Evolutionary conservation across 2,113 vertebrate species (phyloP).

Genomic region (Irena cyanogastra): DNA sequence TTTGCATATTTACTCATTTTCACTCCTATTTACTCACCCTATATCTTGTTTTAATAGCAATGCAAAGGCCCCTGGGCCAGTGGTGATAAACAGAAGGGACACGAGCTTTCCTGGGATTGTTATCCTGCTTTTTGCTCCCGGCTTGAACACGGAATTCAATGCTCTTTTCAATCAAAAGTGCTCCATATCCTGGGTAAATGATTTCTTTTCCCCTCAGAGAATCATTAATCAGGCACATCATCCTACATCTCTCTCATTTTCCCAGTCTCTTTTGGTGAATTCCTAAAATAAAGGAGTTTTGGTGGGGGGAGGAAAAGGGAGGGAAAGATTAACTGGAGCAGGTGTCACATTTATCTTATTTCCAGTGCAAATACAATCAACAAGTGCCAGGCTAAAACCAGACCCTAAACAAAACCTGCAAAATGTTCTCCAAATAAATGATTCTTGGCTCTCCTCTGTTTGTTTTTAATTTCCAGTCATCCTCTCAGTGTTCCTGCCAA

Average conservation of each 20-base stretch:
- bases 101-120: neutral
- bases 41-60: neutral
- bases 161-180: neutral
- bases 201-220: neutral
- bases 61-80: neutral
- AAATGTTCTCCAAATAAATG: conserved; percentile 64
- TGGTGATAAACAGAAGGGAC: neutral
- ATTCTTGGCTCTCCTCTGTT: conserved; percentile 69
- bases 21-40: neutral
- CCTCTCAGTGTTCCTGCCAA: conserved; percentile 31
- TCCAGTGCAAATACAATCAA: conserved; percentile 39
- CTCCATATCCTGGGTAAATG: neutral
- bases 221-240: conserved; percentile 8
- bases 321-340: neutral
- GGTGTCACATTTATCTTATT: conserved; percentile 48
- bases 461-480: conserved; percentile 69
- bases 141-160: neutral
- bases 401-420: conserved; percentile 56
- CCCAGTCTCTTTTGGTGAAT: neutral
- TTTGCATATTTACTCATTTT: neutral
- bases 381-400: conserved; percentile 42
- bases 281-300: neutral
- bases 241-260: neutral
- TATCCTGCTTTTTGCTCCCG: neutral
- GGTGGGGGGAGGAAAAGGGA: neutral